Conservation (phyloP, 2,113 vertebrate genomes). For the Heptranchias perlo region DNA sequence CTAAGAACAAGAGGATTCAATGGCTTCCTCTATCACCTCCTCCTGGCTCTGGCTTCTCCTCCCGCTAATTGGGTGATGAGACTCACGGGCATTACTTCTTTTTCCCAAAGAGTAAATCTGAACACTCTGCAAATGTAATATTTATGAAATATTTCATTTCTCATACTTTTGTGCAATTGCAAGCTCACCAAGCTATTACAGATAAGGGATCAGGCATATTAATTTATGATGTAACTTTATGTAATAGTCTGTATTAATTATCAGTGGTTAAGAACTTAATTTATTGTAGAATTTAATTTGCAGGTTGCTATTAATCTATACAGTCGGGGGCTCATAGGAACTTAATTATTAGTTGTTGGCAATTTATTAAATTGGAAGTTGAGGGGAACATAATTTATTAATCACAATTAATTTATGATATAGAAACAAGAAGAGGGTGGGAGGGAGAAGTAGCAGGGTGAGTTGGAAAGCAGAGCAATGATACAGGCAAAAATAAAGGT, state of each 20-base stretch:
- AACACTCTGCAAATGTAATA: not conserved
- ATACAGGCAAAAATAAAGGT: not conserved
- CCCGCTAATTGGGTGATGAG: not conserved
- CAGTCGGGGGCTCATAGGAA: not conserved
- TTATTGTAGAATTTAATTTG: not conserved
- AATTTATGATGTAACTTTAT: not conserved
- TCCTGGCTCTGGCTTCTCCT: not conserved
- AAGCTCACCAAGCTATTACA: not conserved
- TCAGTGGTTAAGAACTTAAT: conserved; percentile 13
- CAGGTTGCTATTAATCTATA: conserved; percentile 5
- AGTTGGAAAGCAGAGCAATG: not conserved
- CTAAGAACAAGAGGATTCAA: not conserved
- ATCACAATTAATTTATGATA: not conserved
- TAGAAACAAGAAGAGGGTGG: not conserved
- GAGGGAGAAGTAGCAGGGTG: not conserved
- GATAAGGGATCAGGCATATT: not conserved
- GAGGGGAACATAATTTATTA: not conserved
- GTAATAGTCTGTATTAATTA: not conserved
- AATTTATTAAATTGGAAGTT: not conserved
- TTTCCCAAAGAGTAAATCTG: not conserved
- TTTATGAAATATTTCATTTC: not conserved
- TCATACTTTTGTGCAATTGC: not conserved
- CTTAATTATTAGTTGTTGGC: conserved; percentile 13
- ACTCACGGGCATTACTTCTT: not conserved
- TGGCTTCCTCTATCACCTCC: not conserved